phyloP scores from a whole-genome alignment of 35 echinoderm and acorn worm species.

The Stichopus chloronotus region DNA sequence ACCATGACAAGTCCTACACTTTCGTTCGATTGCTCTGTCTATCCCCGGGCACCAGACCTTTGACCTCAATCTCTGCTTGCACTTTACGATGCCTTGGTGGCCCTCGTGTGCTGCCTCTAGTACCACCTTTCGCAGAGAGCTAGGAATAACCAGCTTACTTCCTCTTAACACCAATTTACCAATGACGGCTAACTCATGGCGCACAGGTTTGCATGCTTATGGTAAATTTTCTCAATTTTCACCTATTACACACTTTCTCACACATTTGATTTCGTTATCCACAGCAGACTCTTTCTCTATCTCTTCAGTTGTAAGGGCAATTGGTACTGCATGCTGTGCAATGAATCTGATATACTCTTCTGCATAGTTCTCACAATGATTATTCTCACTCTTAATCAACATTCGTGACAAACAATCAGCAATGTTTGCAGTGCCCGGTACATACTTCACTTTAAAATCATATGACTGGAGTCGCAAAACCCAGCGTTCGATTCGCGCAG shows the following conservation, averaged over 20 bases:
- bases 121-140: neutral
- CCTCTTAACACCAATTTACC: slow-evolving; percentile 33
- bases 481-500: slow-evolving; percentile 36
- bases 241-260: slow-evolving; percentile 40
- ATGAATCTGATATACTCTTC: slow-evolving; percentile 46
- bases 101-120: slow-evolving; percentile 51
- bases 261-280: slow-evolving; percentile 27
- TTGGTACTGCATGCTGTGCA: slow-evolving; percentile 32
- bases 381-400: neutral
- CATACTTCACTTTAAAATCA: slow-evolving; percentile 48
- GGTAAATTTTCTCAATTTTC: slow-evolving; percentile 55
- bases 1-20: slow-evolving; percentile 65
- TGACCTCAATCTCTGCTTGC: slow-evolving; percentile 48
- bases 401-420: slow-evolving; percentile 56
- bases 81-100: slow-evolving; percentile 53
- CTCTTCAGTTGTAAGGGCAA: slow-evolving; percentile 23
- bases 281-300: slow-evolving; percentile 7
- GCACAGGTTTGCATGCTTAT: neutral
- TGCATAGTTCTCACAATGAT: neutral
- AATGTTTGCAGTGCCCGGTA: slow-evolving; percentile 18
- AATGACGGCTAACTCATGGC: slow-evolving; percentile 25
- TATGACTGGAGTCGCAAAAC: slow-evolving; percentile 47
- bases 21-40: slow-evolving; percentile 58
- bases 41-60: slow-evolving; percentile 65
- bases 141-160: slow-evolving; percentile 25